Base-by-base conservation (phyloP, 2,888 invertebrate species). In the Nemoura dubitans region DNA sequence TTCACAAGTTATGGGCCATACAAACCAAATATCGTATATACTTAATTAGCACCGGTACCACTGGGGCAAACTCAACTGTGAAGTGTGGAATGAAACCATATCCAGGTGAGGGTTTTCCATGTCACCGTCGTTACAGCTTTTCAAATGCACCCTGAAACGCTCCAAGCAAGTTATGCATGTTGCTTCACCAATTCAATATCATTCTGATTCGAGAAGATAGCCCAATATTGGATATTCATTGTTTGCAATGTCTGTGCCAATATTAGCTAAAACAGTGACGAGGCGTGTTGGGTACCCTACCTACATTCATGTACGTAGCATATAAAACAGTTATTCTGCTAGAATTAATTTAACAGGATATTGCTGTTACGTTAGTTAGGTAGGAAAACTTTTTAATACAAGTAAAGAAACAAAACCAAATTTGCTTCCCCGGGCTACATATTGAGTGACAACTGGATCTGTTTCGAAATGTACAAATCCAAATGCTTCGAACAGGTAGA, bases 211-310 rank as follows among this genome's bases (percentile, higher is more conserved):
- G 59, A 59, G 59, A 59, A 59, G 59, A 59, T 59, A 21, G 59
- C 59, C 59, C 59, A 59, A 59, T 59, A 59, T 59, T 59, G 59
- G 59, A 59, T 59, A 59, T 59, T 59, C 59, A 59, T 59, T 59
- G 59, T 59, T 59, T 59, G 59, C 59, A 3, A 36, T 59, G 59
- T 59, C 59, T 59, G 59, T 59, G 59, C 21, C 59, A 59, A 59
- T 59, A 59, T 59, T 59, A 59, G 59, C 59, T 59, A 21, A 59
- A 59, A 59, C 59, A 21, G 59, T 7, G 21, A 1, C 1, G 59
- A 59, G 59, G 14, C 21, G 59, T 59, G 10, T 36, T 36, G 10
- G 59, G 21, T 59, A 59, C 14, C 6, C 59, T n/a, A n/a, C n/a
- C n/a, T n/a, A n/a, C n/a, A n/a, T n/a, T n/a, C n/a, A 16, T 59